Evolutionary conservation across 2,113 vertebrate genomes (phyloP).

Genomic region (Dromiciops gliroides): DNA sequence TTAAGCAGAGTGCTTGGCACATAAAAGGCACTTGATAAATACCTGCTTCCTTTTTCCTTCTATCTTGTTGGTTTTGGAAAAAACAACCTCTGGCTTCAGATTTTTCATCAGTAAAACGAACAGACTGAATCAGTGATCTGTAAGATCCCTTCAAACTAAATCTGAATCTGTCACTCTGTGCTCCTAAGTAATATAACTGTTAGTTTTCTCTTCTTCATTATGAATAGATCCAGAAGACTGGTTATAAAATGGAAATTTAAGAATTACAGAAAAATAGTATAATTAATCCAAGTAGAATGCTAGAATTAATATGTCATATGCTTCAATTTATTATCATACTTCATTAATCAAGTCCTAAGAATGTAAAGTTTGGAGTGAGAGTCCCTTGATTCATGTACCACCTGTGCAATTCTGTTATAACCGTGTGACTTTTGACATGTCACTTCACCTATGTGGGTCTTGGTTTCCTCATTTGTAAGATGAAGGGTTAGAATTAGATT

Average conservation of each 20-base stretch:
- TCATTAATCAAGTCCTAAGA: constrained; percentile 65
- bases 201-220: constrained; percentile 64
- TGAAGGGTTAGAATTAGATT: neutral
- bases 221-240: constrained; percentile 70
- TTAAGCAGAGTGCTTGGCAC: neutral
- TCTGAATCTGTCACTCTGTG: neutral
- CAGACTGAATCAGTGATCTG: neutral
- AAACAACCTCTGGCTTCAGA: neutral
- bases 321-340: constrained; percentile 70
- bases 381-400: neutral
- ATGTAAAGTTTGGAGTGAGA: neutral
- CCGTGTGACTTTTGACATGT: neutral
- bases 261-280: constrained; percentile 69
- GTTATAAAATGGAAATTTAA: constrained; percentile 71
- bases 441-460: neutral
- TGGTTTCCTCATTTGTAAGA: neutral
- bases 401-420: neutral
- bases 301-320: constrained; percentile 73
- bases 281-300: constrained; percentile 72
- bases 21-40: neutral
- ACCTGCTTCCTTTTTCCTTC: neutral
- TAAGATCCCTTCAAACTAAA: neutral
- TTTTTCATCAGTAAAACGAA: neutral
- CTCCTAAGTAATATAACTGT: constrained; percentile 40
- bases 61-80: neutral